Base-by-base conservation (phyloP, 1,140 invertebrate species). In the Euschistus heros region DNA sequence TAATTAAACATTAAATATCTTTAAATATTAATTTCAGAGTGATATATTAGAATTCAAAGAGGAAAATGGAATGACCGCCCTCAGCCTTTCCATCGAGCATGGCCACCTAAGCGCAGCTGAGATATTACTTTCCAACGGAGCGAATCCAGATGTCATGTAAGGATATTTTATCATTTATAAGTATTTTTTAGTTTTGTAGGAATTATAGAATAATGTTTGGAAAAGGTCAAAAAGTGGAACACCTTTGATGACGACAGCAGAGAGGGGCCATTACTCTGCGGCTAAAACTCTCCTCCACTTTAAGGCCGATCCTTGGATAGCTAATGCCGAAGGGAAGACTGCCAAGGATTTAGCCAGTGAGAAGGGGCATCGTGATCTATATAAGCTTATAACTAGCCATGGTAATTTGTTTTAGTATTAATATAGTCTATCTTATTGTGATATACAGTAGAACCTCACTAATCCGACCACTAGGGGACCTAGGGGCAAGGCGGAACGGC, bases 111-210 rank as follows among this genome's bases (percentile, higher is more conserved):
- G 55, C 8, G 27, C 59, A 44, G 52, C 42, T 7, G 6, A 46
- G 10, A 64, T 47, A 37, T 47, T 67, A 10, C 50, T 67, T n/a
- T 17, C 20, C 14, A 20, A 64, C 20, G 54, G 55, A 47, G 54
- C 66, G 17, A 47, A 67, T 54, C 52, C 55, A 13, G 50, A 67
- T 50, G 17, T 50, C 3, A 57, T 52, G 66, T 67, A 24, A 63
- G 65, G 22, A 61, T n/a, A 27, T 14, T 26, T 26, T 30, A 44
- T 22, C 42, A 33, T 63, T 33, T 63, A 2, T 30, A 63, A 22
- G n/a, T 20, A 5, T n/a, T 46, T 42, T 2, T 30, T 62, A 33
- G 20, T 27, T 37, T 37, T 37, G 1, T 10, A 37, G 33, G 10
- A 10, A 37, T 37, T 10, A 37, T 30, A 22, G 3, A 14, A 20